Percentiles rank a stretch among this genome's conserved stretches.
phyloP scores from a whole-genome alignment of 2,888 invertebrate genomes.

The Callyntrura sp. region DNA sequence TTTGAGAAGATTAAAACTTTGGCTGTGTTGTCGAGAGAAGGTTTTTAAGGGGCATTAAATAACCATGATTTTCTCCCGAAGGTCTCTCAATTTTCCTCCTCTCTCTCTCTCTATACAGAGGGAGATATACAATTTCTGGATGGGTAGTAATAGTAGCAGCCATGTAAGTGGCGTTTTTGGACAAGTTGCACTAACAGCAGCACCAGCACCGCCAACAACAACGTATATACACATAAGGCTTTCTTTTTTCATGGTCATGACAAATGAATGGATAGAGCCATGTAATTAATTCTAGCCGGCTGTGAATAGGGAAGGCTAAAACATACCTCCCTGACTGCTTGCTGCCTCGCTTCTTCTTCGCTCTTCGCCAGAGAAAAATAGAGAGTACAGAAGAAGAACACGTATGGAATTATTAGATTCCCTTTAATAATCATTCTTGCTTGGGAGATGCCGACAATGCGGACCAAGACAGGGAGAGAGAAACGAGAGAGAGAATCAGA shows the following conservation, averaged over 20 bases:
- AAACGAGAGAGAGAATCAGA: not conserved
- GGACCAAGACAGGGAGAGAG: not conserved
- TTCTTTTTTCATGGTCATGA: slow-evolving; percentile 80
- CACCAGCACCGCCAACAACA: not conserved
- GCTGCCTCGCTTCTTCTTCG: not conserved
- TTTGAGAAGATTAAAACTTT: slow-evolving; percentile 41
- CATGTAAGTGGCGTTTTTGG: not conserved
- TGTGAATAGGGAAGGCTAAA: slow-evolving; percentile 82
- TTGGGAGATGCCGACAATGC: slow-evolving; percentile 38
- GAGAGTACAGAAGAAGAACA: slow-evolving; percentile 1
- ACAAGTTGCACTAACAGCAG: not conserved
- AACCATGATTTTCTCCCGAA: slow-evolving; percentile 42
- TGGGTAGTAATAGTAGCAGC: not conserved
- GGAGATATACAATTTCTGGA: not conserved
- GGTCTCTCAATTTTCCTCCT: slow-evolving; percentile 11
- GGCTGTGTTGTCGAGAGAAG: not conserved
- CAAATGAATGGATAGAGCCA: slow-evolving; percentile 84
- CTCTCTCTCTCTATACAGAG: not conserved
- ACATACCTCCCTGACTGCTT: slow-evolving; percentile 77
- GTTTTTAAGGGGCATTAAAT: slow-evolving; percentile 36
- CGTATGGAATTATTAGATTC: slow-evolving; percentile 9
- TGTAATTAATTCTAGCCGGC: slow-evolving; percentile 84
- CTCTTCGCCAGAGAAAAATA: slow-evolving; percentile 7
- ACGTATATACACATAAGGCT: not conserved
- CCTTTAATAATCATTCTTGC: slow-evolving; percentile 48